Evolutionary conservation across 2,113 vertebrate species (phyloP).

Genomic region (Myiozetetes cayanensis): DNA sequence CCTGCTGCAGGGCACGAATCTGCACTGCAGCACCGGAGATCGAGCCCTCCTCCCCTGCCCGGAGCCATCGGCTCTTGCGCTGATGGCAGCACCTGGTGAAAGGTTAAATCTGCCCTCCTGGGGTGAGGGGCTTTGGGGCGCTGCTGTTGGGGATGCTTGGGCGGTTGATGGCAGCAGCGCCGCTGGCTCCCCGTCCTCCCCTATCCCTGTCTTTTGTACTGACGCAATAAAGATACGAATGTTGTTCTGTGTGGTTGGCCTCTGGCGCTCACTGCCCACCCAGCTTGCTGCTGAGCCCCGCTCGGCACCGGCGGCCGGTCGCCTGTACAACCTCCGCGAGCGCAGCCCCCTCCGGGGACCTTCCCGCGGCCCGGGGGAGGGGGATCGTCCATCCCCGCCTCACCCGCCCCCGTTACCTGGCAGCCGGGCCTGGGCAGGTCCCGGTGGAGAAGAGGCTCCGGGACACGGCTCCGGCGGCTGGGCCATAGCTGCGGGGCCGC

Average conservation of each 20-base stretch:
- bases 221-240: background rate
- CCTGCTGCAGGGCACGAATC: no score
- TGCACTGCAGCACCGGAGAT: background rate
- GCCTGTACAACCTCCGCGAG: no score
- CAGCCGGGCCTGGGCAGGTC: background rate
- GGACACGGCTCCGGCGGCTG: background rate
- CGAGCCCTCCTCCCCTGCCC: no score
- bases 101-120: rapidly evolving
- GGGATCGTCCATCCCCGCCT: background rate
- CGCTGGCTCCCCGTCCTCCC: background rate
- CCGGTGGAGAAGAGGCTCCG: background rate
- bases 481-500: background rate
- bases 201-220: background rate
- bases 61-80: background rate
- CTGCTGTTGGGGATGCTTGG: no score
- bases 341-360: no score
- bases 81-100: background rate
- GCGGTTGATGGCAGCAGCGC: background rate
- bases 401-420: background rate
- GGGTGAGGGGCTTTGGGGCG: background rate
- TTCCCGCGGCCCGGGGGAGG: background rate
- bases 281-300: background rate
- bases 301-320: background rate
- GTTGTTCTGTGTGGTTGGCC: rapidly evolving
- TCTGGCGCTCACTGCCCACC: background rate